Conservation (phyloP, 2,113 vertebrate genomes). For the Myotis davidii region DNA sequence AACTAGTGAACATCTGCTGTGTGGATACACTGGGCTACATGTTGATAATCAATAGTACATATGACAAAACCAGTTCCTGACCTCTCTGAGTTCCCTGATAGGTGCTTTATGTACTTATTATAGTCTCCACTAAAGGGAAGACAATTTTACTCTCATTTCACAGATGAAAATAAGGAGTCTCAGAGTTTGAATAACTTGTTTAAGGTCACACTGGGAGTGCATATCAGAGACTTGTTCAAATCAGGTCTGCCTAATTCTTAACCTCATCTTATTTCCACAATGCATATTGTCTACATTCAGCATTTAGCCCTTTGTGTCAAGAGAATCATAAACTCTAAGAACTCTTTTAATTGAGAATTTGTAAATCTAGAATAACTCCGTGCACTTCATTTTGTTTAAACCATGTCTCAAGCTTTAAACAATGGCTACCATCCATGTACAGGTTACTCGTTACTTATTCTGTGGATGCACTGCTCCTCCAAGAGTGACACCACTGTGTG, state of each 20-base stretch:
- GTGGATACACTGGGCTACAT: not conserved
- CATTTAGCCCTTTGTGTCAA: not conserved
- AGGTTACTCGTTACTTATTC: not conserved
- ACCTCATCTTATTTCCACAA: not conserved
- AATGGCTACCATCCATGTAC: not conserved
- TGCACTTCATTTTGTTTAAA: not conserved
- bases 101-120: not conserved
- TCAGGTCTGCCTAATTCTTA: not conserved
- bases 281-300: not conserved
- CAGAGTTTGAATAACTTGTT: not conserved
- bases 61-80: fast-evolving
- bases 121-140: not conserved
- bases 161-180: not conserved
- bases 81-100: not conserved
- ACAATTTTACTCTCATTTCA: not conserved
- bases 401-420: not conserved
- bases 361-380: not conserved
- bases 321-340: not conserved
- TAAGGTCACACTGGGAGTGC: not conserved
- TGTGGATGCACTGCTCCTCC: not conserved
- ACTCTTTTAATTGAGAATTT: not conserved
- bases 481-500: not conserved
- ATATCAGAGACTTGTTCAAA: not conserved
- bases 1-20: not conserved
- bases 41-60: not conserved